Base-by-base conservation (phyloP, 2,113 vertebrate genomes). In the Rissa tridactyla region DNA sequence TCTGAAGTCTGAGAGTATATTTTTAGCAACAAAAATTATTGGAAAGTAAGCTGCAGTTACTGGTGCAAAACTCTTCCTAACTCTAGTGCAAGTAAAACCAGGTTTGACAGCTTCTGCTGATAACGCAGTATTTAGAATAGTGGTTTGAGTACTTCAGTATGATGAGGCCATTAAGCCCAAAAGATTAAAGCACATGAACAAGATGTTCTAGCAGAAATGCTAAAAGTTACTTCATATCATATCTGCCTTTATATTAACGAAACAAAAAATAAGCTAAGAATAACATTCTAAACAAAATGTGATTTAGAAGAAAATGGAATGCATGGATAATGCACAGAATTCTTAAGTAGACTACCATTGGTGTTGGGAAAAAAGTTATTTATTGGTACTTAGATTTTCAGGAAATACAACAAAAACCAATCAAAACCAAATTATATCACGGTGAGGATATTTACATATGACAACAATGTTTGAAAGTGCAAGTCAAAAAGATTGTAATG, bases 231-330 rank as follows among this genome's bases (percentile, higher is more conserved):
- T 86, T 91, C 32, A 5, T 76, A 66, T 75, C 42, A 22, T 44
- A 22, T 32, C 11, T 88, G 25, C 27, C 69, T 73, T 92, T 84
- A 65, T 77, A 72, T 73, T 94, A 96, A 92, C 5, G 12, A 94
- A 95, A 92, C 4, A 4, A 82, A 84, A 94, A 84, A 70, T 32
- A n/a, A 83, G 27, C 42, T 88, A 80, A 81, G 75, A 96, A 77
- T 93, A 90, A 46, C n/a, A 38, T 61, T 82, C 54, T 80, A 93
- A 94, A 55, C 55, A 92, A 88, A 90, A 64, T 90, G 62, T 40
- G 49, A 57, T 94, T 90, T 90, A 91, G 84, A 83, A 83, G 81
- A 79, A 96, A 96, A 91, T 79, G 21, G 44, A 83, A 79, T 93
- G 22, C 15, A 51, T 95, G 70, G 95, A 93, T 96, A 94, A 89